A percentile compares a stretch with the other conserved stretches of the same genome.
phyloP scores from a whole-genome alignment of 2,797 vertebrate species.

The Gymnothorax reevesii region DNA sequence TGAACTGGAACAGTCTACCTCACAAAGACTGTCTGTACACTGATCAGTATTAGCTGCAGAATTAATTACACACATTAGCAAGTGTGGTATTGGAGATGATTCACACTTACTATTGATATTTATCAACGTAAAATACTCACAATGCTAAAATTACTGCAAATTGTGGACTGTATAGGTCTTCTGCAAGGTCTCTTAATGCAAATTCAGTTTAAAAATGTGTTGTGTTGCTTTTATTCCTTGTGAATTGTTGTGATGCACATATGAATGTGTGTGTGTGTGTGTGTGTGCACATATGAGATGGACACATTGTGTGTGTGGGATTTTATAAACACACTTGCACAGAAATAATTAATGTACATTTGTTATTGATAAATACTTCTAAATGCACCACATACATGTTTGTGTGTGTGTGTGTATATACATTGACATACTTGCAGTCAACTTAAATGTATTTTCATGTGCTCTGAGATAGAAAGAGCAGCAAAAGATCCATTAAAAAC shows the following conservation, averaged over 20 bases:
- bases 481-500: constrained; percentile 76
- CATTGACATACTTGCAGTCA: constrained; percentile 75
- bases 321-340: constrained; percentile 77
- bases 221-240: constrained; percentile 76
- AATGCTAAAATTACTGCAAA: constrained; percentile 75
- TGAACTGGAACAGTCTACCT: constrained; percentile 93
- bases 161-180: constrained; percentile 76
- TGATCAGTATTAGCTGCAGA: constrained; percentile 85
- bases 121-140: constrained; percentile 77
- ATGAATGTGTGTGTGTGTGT: constrained; percentile 71
- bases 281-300: constrained; percentile 65
- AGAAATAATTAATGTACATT: constrained; percentile 71
- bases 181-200: constrained; percentile 76
- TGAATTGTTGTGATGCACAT: constrained; percentile 72
- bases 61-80: constrained; percentile 73
- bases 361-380: constrained; percentile 71
- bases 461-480: constrained; percentile 73
- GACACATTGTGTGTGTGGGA: constrained; percentile 62
- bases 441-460: constrained; percentile 78
- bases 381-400: constrained; percentile 74
- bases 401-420: constrained; percentile 77
- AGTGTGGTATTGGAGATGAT: constrained; percentile 70
- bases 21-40: constrained; percentile 92
- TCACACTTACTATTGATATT: constrained; percentile 72
- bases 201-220: constrained; percentile 66